Evolutionary conservation across 2,888 invertebrate species (phyloP).

Genomic region (Archips xylosteana): DNA sequence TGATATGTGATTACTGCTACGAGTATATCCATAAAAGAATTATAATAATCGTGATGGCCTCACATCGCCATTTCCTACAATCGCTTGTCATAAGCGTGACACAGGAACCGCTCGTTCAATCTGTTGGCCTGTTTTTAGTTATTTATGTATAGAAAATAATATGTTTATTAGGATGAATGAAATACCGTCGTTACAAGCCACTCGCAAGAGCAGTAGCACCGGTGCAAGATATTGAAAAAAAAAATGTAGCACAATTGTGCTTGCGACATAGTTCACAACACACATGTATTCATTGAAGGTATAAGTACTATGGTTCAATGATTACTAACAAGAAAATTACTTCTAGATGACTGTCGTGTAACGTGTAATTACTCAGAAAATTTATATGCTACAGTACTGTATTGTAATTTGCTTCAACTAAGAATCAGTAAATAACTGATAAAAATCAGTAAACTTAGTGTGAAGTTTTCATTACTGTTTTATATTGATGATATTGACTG

Average conservation of each 20-base stretch:
- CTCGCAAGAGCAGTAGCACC: neutral
- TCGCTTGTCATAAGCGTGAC: neutral
- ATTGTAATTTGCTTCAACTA: neutral
- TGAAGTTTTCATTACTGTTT: neutral
- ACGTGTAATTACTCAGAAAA: neutral
- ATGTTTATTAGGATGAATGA: neutral
- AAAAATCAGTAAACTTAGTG: neutral
- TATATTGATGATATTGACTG: no score
- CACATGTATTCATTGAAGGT: neutral
- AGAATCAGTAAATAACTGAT: neutral
- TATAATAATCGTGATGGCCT: slow-evolving; percentile 37
- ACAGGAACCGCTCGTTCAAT: no score
- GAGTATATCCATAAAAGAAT: slow-evolving; percentile 27
- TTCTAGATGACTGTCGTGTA: neutral
- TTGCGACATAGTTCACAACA: slow-evolving; percentile 2
- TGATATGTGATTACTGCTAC: neutral
- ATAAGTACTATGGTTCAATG: neutral
- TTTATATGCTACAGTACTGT: neutral
- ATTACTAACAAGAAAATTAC: neutral
- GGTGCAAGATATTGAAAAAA: neutral
- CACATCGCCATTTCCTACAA: slow-evolving; percentile 24
- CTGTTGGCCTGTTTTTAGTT: neutral
- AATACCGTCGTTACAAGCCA: neutral
- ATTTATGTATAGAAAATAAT: neutral
- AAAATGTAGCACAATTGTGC: neutral